A percentile compares a stretch with the other conserved stretches of the same genome.
Evolutionary conservation across 2,797 vertebrate genomes (phyloP).

Genomic region (Xenopus petersii): DNA sequence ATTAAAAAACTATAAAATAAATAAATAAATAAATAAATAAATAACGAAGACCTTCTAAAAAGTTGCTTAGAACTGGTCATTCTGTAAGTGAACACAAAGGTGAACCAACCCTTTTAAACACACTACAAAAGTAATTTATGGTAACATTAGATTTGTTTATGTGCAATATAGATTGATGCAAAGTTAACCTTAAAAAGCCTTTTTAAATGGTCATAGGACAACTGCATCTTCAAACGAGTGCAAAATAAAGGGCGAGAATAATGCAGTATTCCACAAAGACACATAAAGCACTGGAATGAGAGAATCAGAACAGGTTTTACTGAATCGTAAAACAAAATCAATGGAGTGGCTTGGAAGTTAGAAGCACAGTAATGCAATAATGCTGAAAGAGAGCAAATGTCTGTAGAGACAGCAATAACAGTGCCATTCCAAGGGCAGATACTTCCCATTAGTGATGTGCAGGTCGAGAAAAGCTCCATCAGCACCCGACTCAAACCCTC

Average conservation of each 20-base stretch:
- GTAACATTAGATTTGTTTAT: neutral
- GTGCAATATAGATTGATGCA: conserved; percentile 5
- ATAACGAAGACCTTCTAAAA: too few relatives aligned
- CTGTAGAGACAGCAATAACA: conserved; percentile 32
- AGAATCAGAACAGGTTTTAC: conserved; percentile 36
- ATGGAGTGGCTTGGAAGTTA: conserved; percentile 42
- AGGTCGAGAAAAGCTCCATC: neutral
- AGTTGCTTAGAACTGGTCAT: too few relatives aligned
- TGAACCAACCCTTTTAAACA: too few relatives aligned
- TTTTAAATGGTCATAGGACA: conserved; percentile 11
- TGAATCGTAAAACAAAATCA: conserved; percentile 47
- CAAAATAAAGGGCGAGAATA: conserved; percentile 38
- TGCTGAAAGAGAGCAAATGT: conserved; percentile 30
- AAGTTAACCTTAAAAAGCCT: conserved; percentile 28
- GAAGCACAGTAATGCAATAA: conserved; percentile 44
- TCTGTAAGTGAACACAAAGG: too few relatives aligned
- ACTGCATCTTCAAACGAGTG: conserved; percentile 9
- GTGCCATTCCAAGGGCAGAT: conserved; percentile 23
- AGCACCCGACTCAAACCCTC: neutral
- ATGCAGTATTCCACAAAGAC: conserved; percentile 27
- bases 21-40: too few relatives aligned
- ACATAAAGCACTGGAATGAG: conserved; percentile 38
- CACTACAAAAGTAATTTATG: too few relatives aligned
- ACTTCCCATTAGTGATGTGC: neutral
- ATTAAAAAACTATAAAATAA: too few relatives aligned